A percentile compares a stretch with the other conserved stretches of the same genome.
Conservation (phyloP, 2,113 vertebrate species). For the Phrynosoma blainvillii region DNA sequence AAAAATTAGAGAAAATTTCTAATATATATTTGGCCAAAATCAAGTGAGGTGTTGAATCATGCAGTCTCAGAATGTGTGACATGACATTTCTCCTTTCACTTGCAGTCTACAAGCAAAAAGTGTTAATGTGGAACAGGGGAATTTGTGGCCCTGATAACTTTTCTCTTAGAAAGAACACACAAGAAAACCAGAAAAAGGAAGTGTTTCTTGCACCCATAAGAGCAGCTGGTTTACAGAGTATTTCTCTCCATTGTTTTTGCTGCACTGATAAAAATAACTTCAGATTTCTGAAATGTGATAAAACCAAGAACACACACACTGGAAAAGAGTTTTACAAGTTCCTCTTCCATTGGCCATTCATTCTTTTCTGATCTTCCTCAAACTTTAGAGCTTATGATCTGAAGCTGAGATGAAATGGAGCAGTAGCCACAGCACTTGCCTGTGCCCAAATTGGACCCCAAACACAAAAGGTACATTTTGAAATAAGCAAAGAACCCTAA, state of each 20-base stretch:
- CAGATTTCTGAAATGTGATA: not conserved
- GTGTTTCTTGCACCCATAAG: not conserved
- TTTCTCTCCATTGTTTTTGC: not conserved
- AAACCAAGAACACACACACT: not conserved
- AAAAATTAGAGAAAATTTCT: not conserved
- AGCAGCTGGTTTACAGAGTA: not conserved
- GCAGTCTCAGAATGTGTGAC: not conserved
- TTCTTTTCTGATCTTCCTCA: not conserved
- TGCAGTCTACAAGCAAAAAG: not conserved
- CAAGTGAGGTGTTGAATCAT: not conserved
- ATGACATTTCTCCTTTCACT: not conserved
- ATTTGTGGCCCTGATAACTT: not conserved
- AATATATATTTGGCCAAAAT: not conserved
- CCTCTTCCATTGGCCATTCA: not conserved
- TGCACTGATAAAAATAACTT: not conserved
- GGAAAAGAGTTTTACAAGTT: not conserved
- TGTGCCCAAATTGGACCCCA: not conserved
- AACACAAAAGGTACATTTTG: too few relatives aligned
- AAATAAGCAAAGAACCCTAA: too few relatives aligned
- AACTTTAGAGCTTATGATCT: too few relatives aligned
- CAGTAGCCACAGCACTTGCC: too few relatives aligned
- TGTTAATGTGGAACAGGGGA: not conserved
- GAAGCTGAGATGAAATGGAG: not conserved
- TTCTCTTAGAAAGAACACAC: not conserved
- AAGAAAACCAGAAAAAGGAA: conserved; percentile 6